Conservation (phyloP, 53 echinoderm and acorn worm species). For the Stichopus horrens region DNA sequence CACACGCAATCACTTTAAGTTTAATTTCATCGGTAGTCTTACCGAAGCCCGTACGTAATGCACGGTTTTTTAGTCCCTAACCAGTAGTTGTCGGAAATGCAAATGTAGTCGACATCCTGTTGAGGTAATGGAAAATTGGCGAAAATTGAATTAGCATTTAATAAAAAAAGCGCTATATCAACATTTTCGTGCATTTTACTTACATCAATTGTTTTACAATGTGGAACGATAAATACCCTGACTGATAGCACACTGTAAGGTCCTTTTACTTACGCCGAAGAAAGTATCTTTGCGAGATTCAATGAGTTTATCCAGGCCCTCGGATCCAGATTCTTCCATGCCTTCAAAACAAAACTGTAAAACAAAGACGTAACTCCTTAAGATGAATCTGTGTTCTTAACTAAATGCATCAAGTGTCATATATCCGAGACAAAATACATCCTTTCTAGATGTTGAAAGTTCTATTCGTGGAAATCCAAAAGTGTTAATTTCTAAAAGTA, state of each 20-base stretch:
- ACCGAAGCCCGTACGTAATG: slow-evolving; percentile 95
- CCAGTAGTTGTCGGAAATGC: slow-evolving; percentile 99
- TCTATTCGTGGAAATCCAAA: too few species aligned
- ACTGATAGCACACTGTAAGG: background rate
- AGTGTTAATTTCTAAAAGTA: too few species aligned
- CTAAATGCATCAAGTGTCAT: too few species aligned
- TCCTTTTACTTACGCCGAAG: slow-evolving; percentile 64
- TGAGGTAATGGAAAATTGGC: background rate
- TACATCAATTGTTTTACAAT: too few species aligned
- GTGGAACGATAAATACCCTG: too few species aligned
- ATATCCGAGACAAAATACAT: too few species aligned
- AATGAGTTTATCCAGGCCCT: slow-evolving; percentile 86
- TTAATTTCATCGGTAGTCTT: background rate
- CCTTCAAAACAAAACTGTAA: slow-evolving; percentile 94
- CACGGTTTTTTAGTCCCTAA: slow-evolving; percentile 88
- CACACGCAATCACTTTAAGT: too few species aligned
- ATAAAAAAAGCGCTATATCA: too few species aligned
- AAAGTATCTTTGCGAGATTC: slow-evolving; percentile 76
- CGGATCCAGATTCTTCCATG: slow-evolving; percentile 95
- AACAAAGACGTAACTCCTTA: background rate
- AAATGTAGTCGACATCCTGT: slow-evolving; percentile 95
- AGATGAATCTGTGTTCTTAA: too few species aligned
- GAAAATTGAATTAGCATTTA: too few species aligned
- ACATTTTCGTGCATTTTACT: too few species aligned
- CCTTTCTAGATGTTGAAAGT: too few species aligned